These are phyloP conservation scores for Paramacrobiotus metropolitanus DNA, from an alignment of 1,140 invertebrate species.

Conservation along the genomic window DNA sequence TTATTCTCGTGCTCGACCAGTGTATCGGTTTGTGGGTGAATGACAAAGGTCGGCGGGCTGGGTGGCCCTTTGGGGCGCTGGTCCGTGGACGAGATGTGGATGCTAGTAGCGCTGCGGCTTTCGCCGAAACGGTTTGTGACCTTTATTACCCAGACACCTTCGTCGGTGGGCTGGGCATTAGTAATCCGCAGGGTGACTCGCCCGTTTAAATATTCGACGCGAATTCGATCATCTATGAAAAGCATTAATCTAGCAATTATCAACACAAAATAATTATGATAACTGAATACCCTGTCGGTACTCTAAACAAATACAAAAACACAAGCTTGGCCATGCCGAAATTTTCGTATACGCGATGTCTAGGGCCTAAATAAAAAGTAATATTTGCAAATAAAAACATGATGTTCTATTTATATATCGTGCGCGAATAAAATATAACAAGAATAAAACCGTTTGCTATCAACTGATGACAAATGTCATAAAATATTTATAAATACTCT, in stretches of 20 bases:
- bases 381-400: too few species aligned
- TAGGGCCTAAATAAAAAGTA: neutral
- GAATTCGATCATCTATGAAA: neutral
- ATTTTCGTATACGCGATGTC: conserved; percentile 32
- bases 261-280: neutral
- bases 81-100: neutral
- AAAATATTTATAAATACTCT: too few species aligned
- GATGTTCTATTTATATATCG: too few species aligned
- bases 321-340: conserved; percentile 75
- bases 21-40: neutral
- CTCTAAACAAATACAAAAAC: too few species aligned
- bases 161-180: neutral
- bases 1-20: neutral
- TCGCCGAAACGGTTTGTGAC: conserved; percentile 1
- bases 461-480: too few species aligned
- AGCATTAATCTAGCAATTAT: neutral
- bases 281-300: neutral
- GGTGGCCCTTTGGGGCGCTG: neutral
- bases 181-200: neutral
- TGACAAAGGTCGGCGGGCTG: neutral
- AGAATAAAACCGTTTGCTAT: too few species aligned
- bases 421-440: too few species aligned
- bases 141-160: neutral
- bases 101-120: neutral
- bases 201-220: neutral